Evolutionary conservation across 2,888 invertebrate species (phyloP).

Genomic region (Apodemia duryi): DNA sequence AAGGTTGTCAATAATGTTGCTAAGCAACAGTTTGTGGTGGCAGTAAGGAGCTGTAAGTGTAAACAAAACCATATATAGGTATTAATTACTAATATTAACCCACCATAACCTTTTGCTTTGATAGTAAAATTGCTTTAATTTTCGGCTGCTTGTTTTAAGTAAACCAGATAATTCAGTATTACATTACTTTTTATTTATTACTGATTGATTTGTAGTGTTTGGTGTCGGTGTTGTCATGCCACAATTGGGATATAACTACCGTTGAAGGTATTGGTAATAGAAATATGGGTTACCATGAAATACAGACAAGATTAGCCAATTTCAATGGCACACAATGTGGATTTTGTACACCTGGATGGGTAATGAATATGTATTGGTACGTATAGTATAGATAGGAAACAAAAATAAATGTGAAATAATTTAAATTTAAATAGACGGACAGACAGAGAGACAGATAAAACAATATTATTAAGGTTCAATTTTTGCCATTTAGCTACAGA

Average conservation of each 20-base stretch:
- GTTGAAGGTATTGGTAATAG: conserved; percentile 83
- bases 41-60: conserved; percentile 47
- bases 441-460: too few relatives aligned
- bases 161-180: too few relatives aligned
- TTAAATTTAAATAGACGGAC: too few relatives aligned
- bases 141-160: too few relatives aligned
- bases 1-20: conserved; percentile 68
- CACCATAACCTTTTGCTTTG: background rate
- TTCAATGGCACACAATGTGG: conserved; percentile 86
- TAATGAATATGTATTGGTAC: conserved; percentile 84
- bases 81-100: too few relatives aligned
- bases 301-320: conserved; percentile 81
- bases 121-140: too few relatives aligned
- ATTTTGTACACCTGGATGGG: conserved; percentile 87
- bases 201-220: conserved; percentile 48
- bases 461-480: too few relatives aligned
- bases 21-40: conserved; percentile 66
- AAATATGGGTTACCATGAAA: conserved; percentile 80
- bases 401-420: too few relatives aligned
- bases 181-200: background rate
- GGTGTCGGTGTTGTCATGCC: conserved; percentile 62
- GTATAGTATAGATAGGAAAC: background rate
- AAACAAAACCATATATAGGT: background rate
- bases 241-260: conserved; percentile 82
- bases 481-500: too few relatives aligned